A percentile compares a stretch with the other conserved stretches of the same genome.
Conservation (phyloP, 2,797 vertebrate species). For the Chiloscyllium punctatum region DNA sequence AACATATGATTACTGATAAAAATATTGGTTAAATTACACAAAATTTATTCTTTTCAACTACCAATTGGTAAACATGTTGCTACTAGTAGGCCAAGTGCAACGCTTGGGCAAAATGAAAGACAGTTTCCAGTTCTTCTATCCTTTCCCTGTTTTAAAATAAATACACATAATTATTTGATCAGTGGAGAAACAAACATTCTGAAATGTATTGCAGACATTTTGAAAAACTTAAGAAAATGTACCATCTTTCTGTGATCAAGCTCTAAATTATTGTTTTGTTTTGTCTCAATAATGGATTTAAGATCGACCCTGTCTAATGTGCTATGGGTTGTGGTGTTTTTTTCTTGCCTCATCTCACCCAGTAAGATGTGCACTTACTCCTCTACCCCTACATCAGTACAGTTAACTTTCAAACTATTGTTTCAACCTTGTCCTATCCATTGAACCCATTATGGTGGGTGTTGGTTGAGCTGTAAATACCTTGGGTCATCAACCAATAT, state of each 20-base stretch:
- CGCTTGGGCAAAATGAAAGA: neutral
- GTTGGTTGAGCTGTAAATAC: neutral
- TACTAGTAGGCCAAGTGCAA: neutral
- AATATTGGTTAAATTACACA: neutral
- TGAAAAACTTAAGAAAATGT: neutral
- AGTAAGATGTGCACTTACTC: neutral
- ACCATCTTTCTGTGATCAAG: neutral
- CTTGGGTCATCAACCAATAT: neutral
- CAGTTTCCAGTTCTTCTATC: neutral
- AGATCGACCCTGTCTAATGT: neutral
- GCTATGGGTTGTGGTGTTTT: neutral
- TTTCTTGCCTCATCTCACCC: neutral
- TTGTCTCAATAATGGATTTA: neutral
- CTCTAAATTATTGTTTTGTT: neutral
- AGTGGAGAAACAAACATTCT: neutral
- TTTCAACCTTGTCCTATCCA: neutral
- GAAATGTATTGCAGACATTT: neutral
- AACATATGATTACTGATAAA: too few species aligned
- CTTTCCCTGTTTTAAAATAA: neutral
- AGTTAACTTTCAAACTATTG: slow-evolving; percentile 20
- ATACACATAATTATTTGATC: neutral
- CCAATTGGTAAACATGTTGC: neutral
- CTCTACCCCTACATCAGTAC: neutral
- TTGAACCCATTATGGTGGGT: neutral
- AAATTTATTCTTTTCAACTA: neutral